Percentiles rank a stretch among this genome's conserved stretches.
phyloP scores from a whole-genome alignment of 2,888 invertebrate species.

The Pharmacophagus antenor region DNA sequence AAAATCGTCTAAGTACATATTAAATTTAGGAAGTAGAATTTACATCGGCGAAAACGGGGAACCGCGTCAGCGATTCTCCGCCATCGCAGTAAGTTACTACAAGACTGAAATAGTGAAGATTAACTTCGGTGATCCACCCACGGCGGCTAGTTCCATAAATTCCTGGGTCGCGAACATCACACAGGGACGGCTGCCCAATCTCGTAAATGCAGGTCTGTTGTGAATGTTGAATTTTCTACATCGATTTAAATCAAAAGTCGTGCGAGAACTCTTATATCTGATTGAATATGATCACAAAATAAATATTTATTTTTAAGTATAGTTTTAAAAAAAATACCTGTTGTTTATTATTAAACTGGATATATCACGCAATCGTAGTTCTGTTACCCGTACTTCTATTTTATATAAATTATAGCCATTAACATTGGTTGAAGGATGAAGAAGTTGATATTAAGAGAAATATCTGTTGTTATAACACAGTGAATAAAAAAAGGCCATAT shows the following conservation, averaged over 20 bases:
- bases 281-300: background rate
- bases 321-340: no score
- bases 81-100: slow-evolving; percentile 83
- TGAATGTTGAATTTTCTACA: background rate
- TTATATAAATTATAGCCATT: no score
- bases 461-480: no score
- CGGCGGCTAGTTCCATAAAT: slow-evolving; percentile 85
- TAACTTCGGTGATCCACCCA: slow-evolving; percentile 81
- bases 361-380: no score
- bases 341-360: background rate
- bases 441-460: no score
- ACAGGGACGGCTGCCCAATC: slow-evolving; percentile 84
- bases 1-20: slow-evolving; percentile 70
- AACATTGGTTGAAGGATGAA: no score
- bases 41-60: slow-evolving; percentile 80
- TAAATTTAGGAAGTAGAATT: slow-evolving; percentile 84
- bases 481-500: no score
- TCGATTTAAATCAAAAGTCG: background rate
- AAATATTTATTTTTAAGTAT: background rate
- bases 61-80: slow-evolving; percentile 82
- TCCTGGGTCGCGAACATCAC: slow-evolving; percentile 90
- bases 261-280: background rate
- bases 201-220: slow-evolving; percentile 82
- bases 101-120: slow-evolving; percentile 83
- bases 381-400: no score